phyloP scores from a whole-genome alignment of 2,797 vertebrate species.

The Australoheros facetus region DNA sequence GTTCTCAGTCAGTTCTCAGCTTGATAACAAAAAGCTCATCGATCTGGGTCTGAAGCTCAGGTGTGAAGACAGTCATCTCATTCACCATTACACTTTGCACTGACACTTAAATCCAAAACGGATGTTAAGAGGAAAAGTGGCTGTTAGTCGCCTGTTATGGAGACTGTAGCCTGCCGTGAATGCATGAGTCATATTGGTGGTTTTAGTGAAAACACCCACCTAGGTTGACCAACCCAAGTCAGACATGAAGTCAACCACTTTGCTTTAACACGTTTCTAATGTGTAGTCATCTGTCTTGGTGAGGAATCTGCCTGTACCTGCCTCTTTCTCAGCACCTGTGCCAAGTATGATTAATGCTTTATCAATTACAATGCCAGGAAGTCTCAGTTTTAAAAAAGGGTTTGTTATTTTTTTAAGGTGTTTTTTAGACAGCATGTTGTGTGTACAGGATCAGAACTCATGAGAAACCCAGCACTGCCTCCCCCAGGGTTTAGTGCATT shows the following conservation, averaged over 20 bases:
- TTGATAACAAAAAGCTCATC: not conserved
- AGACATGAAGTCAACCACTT: slow-evolving; percentile 31
- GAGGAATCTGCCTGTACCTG: slow-evolving; percentile 10
- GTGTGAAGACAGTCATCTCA: slow-evolving; percentile 12
- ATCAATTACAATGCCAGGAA: not conserved
- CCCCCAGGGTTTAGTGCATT: slow-evolving; percentile 25
- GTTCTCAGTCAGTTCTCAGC: not conserved
- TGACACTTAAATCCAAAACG: no score
- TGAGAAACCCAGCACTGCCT: not conserved
- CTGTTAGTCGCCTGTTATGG: not conserved
- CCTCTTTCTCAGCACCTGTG: not conserved
- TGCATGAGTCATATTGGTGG: slow-evolving; percentile 44
- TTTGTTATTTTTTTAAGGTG: not conserved
- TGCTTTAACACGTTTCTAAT: not conserved
- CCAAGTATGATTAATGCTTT: not conserved
- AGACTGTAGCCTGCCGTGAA: slow-evolving; percentile 1
- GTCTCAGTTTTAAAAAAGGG: not conserved
- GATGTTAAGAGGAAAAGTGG: not conserved
- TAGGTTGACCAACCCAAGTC: not conserved
- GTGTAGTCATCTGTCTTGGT: not conserved
- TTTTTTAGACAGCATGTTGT: not conserved
- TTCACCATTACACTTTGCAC: not conserved
- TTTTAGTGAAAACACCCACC: slow-evolving; percentile 40
- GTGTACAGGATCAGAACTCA: not conserved
- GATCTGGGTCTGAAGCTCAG: slow-evolving; percentile 1